Conservation (phyloP, 1,140 invertebrate genomes). For the Aphelenchoides besseyi region DNA sequence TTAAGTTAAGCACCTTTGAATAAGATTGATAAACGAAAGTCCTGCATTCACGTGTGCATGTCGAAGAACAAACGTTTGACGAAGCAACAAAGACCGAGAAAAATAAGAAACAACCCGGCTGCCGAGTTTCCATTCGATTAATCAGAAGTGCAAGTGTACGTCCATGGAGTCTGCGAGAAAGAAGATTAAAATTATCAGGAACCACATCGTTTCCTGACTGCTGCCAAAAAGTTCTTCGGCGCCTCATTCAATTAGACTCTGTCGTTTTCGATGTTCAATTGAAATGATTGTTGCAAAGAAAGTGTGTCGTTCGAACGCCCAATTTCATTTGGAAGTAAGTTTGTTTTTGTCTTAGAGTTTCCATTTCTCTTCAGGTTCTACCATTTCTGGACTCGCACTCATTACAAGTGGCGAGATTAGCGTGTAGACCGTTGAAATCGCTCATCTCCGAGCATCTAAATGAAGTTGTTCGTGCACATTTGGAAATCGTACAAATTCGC, state of each 20-base stretch:
- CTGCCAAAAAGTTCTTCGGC: too few species aligned
- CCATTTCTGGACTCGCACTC: background rate
- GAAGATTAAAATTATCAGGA: too few species aligned
- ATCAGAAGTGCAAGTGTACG: too few species aligned
- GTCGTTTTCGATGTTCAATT: too few species aligned
- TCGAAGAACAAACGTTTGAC: background rate
- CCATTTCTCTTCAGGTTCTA: background rate
- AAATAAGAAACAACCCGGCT: background rate
- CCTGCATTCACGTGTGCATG: background rate
- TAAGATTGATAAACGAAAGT: background rate
- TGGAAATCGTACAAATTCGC: constrained; percentile 11
- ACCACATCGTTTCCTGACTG: too few species aligned
- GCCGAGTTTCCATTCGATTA: too few species aligned
- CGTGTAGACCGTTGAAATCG: background rate
- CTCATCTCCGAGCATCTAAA: background rate
- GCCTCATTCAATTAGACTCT: too few species aligned
- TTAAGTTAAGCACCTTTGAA: background rate
- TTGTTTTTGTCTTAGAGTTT: background rate
- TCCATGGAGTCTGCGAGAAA: too few species aligned
- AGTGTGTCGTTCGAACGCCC: background rate
- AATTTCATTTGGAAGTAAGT: background rate
- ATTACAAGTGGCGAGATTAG: background rate
- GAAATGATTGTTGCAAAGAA: too few species aligned
- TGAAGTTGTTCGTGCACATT: background rate
- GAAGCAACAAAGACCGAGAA: background rate